Base-by-base conservation (phyloP, 2,888 invertebrate genomes). In the Nomada hirtipes region DNA sequence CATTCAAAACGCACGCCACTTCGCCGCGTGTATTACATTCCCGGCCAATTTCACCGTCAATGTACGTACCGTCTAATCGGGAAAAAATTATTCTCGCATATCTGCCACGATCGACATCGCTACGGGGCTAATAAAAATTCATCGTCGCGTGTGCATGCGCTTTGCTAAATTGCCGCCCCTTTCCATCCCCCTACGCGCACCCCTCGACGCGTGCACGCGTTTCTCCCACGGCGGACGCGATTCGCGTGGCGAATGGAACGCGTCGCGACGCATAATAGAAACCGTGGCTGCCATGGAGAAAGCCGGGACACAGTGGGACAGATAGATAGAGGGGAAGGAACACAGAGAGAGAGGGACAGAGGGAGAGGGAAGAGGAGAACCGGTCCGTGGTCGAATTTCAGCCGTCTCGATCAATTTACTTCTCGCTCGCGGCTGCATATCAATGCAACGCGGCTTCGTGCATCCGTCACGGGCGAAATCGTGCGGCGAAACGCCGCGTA, bases 331-430 rank as follows among this genome's bases (percentile, higher is more conserved):
- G 4, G n/a, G 26, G 73, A 72, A 76, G 2, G 50, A n/a, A n/a
- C 18, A 18, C 3, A 20, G 20, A 13, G 82, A 71, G 63, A 79
- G 73, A 79, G 85, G 2, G 47, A 9, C 3, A 23, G 68, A 42
- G n/a, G 15, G 20, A 50, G 50, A 4, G 7, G 29, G 11, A 18
- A 26, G 76, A 75, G 80, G 3, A 57, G 79, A 76, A 77, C 55
- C 65, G 75, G 72, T 78, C 67, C 73, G 78, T 76, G 88, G 87
- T 87, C 88, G 87, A 88, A 88, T 87, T 88, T 87, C 86, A 84
- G 70, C 77, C 71, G 76, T 87, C 88, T 82, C 88, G 88, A 88
- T 88, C 88, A 88, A 88, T 88, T 88, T 87, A 82, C 88, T 88
- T 86, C 86, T 86, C 86, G 78, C 81, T 85, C 82, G 86, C 72